Conservation (phyloP, 2,888 invertebrate genomes). For the Dione juno region DNA sequence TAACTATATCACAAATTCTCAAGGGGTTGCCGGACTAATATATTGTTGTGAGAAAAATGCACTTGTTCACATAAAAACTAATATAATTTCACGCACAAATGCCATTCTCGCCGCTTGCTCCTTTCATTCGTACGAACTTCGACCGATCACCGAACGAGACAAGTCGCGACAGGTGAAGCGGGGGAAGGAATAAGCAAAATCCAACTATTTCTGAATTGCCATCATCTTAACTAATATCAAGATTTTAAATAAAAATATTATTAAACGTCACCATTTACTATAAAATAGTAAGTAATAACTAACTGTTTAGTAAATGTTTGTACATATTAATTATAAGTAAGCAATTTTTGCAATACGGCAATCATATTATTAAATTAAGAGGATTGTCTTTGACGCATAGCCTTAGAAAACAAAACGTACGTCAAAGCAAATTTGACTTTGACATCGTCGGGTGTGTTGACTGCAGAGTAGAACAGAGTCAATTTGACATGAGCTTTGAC, state of each 20-base stretch:
- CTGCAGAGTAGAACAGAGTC: slow-evolving; percentile 11
- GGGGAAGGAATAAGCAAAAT: slow-evolving; percentile 34
- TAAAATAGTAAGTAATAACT: neutral
- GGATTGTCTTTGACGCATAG: slow-evolving; percentile 16
- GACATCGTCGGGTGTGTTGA: slow-evolving; percentile 19
- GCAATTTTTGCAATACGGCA: neutral
- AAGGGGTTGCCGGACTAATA: slow-evolving; percentile 57
- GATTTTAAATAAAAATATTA: neutral
- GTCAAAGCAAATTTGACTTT: slow-evolving; percentile 26
- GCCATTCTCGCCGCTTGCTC: slow-evolving; percentile 64
- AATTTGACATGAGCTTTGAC: slow-evolving; percentile 35
- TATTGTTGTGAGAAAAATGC: slow-evolving; percentile 68
- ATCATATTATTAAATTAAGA: slow-evolving; percentile 19
- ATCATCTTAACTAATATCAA: neutral
- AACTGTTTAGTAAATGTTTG: neutral
- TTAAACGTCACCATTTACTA: neutral
- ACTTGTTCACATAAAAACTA: slow-evolving; percentile 75
- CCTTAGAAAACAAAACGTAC: neutral
- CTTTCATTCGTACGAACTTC: slow-evolving; percentile 57
- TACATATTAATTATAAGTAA: neutral
- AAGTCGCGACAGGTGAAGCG: slow-evolving; percentile 49
- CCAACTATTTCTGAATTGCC: slow-evolving; percentile 25
- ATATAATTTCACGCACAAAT: slow-evolving; percentile 77
- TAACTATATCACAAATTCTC: slow-evolving; percentile 57
- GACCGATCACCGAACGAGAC: slow-evolving; percentile 48